Conservation (phyloP, 2,888 invertebrate species). For the Physocephala rufipes region DNA sequence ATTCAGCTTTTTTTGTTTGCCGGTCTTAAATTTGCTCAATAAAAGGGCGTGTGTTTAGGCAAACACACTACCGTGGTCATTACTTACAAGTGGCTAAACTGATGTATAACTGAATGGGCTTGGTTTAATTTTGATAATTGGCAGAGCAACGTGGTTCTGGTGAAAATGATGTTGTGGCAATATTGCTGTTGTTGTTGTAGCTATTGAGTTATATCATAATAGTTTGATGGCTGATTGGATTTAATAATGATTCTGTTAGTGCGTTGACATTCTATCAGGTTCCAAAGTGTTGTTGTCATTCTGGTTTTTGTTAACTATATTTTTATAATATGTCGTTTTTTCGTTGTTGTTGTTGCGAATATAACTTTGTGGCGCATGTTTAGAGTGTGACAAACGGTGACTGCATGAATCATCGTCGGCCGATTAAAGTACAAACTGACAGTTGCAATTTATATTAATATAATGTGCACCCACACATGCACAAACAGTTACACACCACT, state of each 20-base stretch:
- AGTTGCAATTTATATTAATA: not conserved
- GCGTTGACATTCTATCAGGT: slow-evolving; percentile 24
- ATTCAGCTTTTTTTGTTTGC: not conserved
- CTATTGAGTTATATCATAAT: not conserved
- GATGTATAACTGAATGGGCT: slow-evolving; percentile 21
- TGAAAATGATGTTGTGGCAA: not conserved
- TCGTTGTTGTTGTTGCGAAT: not conserved
- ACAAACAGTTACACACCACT: not conserved
- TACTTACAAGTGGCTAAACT: too few species aligned
- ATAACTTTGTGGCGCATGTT: slow-evolving; percentile 7
- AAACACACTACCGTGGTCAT: too few species aligned
- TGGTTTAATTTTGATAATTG: slow-evolving; percentile 5
- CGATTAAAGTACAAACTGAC: too few species aligned
- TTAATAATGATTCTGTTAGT: slow-evolving; percentile 7
- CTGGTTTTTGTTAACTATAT: not conserved
- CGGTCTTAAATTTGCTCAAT: slow-evolving; percentile 2
- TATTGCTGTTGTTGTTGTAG: too few species aligned
- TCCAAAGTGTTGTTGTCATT: not conserved
- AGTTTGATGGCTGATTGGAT: not conserved
- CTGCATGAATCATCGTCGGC: not conserved
- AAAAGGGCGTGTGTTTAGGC: slow-evolving; percentile 1
- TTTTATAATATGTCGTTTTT: not conserved
- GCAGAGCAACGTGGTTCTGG: not conserved
- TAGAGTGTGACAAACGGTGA: slow-evolving; percentile 24
- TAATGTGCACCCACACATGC: not conserved